Evolutionary conservation across 53 echinoderm and acorn worm genomes (phyloP), one percentile per base, ranked within the genome.

Genomic region (Echinarachnius parma): DNA sequence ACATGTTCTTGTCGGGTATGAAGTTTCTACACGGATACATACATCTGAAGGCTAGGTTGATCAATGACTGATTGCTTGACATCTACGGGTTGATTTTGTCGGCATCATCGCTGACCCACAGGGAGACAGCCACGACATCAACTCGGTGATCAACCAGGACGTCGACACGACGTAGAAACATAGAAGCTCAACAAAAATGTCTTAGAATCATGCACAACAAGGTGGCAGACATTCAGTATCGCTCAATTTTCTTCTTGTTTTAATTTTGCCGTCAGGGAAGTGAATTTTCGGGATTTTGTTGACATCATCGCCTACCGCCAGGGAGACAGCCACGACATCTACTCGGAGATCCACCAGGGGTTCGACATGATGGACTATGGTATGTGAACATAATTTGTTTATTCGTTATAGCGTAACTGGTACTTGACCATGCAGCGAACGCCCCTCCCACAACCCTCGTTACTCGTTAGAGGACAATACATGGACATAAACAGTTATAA

Each of bases 341-440:
- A 84, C 48, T 78, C 53, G 2, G 84, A 84, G 79, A 53, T 84
- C 1, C 58, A 79, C 28, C 84, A 84, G 63, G 84, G 75, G 11
- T 75, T 62, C 48, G 47, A 80, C 11, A 64, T 78, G 65, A 78
- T 78, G 80, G 69, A 80, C 35, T 68, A 68, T 16, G 69, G 80
- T 80, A 60, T 21, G n/a, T n/a, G 64, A 26, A 42, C 42, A 42
- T 42, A 42, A 42, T 42, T n/a, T n/a, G n/a, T n/a, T n/a, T n/a
- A n/a, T n/a, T n/a, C n/a, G n/a, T n/a, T n/a, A n/a, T n/a, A n/a
- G n/a, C n/a, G n/a, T n/a, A n/a, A n/a, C n/a, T n/a, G n/a, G n/a
- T n/a, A n/a, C n/a, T n/a, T n/a, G n/a, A n/a, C n/a, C n/a, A n/a
- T n/a, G n/a, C n/a, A n/a, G n/a, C n/a, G n/a, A n/a, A n/a, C n/a